Percentiles rank a stretch among this genome's conserved stretches.
These are phyloP conservation scores for Pherbina coryleti DNA, from an alignment of 2,888 invertebrate genomes.

Conservation along the genomic window DNA sequence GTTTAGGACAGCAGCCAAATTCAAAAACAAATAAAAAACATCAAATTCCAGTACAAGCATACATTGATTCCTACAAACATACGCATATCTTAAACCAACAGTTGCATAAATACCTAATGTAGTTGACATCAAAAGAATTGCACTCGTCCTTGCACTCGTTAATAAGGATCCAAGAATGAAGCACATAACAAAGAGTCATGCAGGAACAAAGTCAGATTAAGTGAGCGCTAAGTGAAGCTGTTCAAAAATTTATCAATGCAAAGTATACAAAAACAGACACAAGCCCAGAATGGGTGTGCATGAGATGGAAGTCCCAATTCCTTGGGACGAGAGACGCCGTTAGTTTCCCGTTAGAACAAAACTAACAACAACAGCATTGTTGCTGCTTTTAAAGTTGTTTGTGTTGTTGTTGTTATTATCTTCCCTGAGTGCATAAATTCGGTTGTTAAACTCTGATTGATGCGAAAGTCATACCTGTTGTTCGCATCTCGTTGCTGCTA, in stretches of 20 bases:
- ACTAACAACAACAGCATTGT: not conserved
- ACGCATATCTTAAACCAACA: not conserved
- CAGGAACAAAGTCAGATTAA: conserved; percentile 7
- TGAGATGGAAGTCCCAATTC: not conserved
- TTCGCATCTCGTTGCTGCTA: not conserved
- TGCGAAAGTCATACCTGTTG: conserved; percentile 45
- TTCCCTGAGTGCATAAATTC: conserved; percentile 61
- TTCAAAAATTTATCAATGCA: conserved; percentile 28
- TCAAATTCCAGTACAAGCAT: not conserved
- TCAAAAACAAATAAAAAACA: not conserved
- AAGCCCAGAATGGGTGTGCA: not conserved
- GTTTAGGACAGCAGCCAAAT: not conserved
- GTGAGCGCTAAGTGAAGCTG: conserved; percentile 29
- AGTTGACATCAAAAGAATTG: not conserved
- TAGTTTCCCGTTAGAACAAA: not conserved
- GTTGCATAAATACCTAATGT: not conserved
- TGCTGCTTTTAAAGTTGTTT: not conserved
- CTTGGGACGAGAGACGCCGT: not conserved
- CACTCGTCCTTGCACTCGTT: not conserved
- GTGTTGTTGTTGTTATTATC: not conserved
- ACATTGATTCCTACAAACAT: not conserved
- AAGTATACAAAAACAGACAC: conserved; percentile 9
- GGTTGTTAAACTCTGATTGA: conserved; percentile 64
- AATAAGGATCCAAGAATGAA: not conserved
- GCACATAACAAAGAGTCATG: not conserved